phyloP scores from a whole-genome alignment of 2,888 invertebrate genomes.

The Oligia fasciuncula region DNA sequence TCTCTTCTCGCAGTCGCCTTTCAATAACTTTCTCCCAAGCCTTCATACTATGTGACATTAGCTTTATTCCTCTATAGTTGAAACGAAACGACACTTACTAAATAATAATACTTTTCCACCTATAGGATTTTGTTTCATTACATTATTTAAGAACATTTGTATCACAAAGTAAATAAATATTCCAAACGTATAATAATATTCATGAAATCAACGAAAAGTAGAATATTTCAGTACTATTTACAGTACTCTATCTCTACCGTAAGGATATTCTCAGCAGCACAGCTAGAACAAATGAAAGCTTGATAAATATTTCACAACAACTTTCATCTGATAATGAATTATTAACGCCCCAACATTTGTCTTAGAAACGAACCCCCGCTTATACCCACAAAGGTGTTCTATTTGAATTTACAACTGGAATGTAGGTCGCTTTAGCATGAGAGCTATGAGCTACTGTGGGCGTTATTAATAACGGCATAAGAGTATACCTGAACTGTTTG shows the following conservation, averaged over 20 bases:
- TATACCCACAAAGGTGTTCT: constrained; percentile 50
- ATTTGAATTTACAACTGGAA: constrained; percentile 56
- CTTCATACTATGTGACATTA: too few relatives aligned
- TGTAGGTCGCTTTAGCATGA: constrained; percentile 55
- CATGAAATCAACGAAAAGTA: constrained; percentile 4
- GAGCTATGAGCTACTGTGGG: constrained; percentile 30
- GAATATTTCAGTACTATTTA: constrained; percentile 11
- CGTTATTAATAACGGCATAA: constrained; percentile 50
- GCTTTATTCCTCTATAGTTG: too few relatives aligned
- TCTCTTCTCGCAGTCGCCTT: too few relatives aligned
- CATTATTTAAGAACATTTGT: background rate
- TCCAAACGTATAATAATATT: background rate
- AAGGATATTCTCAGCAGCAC: background rate
- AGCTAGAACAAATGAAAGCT: constrained; percentile 29
- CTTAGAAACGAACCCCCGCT: constrained; percentile 53
- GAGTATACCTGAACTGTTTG: constrained; percentile 42
- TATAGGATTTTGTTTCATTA: background rate
- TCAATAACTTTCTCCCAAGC: too few relatives aligned
- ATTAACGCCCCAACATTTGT: constrained; percentile 56
- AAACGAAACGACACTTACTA: background rate
- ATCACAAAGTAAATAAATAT: constrained; percentile 7
- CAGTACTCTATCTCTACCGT: background rate
- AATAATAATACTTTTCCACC: background rate
- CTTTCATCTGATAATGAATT: constrained; percentile 51
- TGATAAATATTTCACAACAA: constrained; percentile 52